Percentiles rank a stretch among this genome's conserved stretches.
Evolutionary conservation across 2,113 vertebrate genomes (phyloP).

Genomic region (Zosterops lateralis): DNA sequence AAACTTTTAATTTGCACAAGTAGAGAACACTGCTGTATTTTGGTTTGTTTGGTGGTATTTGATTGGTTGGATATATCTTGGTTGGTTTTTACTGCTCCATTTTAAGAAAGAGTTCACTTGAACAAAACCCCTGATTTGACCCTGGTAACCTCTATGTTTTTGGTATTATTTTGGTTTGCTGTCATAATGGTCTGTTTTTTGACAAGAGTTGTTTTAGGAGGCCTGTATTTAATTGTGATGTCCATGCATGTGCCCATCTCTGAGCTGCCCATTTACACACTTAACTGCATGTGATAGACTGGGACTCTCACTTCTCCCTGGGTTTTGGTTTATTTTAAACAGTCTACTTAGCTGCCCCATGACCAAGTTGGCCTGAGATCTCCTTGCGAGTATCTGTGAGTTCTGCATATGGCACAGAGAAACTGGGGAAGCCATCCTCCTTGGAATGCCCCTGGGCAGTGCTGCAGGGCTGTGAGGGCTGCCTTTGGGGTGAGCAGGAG

Average conservation of each 20-base stretch:
- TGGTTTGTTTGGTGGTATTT: neutral
- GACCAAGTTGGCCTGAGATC: neutral
- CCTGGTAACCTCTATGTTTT: neutral
- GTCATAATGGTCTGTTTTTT: neutral
- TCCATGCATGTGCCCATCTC: fast-evolving
- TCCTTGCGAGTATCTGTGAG: neutral
- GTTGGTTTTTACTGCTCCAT: neutral
- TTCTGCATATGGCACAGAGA: fast-evolving
- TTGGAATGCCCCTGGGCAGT: fast-evolving
- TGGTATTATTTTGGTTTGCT: neutral
- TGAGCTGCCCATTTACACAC: neutral
- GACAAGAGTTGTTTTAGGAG: neutral
- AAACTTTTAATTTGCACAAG: constrained; percentile 27
- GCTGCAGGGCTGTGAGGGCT: fast-evolving
- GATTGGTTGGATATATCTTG: neutral
- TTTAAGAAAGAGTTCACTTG: neutral
- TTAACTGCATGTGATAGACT: neutral
- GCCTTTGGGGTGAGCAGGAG: neutral
- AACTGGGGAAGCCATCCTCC: fast-evolving
- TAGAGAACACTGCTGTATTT: neutral
- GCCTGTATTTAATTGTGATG: neutral
- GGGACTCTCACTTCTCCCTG: too few relatives aligned
- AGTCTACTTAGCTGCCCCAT: fast-evolving
- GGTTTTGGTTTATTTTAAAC: neutral
- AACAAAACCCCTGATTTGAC: neutral